Conservation (phyloP, 2,113 vertebrate species). For the Phasianus colchicus region DNA sequence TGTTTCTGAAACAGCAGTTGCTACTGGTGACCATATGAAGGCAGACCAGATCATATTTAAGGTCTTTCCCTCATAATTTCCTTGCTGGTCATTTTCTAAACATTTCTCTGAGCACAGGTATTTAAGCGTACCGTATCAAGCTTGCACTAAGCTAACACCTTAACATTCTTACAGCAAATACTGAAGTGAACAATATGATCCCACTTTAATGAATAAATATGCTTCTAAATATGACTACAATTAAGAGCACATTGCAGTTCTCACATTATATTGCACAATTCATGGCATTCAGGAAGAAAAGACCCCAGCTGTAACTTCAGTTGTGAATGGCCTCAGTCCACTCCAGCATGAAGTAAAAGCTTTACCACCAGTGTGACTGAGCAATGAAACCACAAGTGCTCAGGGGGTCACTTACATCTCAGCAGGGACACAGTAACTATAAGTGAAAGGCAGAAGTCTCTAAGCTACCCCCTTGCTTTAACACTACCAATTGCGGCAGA, state of each 20-base stretch:
- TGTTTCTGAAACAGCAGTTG: background rate
- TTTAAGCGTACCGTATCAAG: background rate
- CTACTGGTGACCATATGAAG: background rate
- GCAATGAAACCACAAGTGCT: background rate
- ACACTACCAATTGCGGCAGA: background rate
- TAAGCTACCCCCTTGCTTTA: background rate
- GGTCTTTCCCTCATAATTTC: background rate
- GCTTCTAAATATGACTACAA: background rate
- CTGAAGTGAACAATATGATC: background rate
- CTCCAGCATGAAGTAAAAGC: background rate
- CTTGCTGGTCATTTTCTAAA: background rate
- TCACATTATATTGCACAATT: background rate
- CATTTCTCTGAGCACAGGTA: background rate
- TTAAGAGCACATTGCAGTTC: background rate
- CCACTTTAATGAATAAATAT: background rate
- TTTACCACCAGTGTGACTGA: background rate
- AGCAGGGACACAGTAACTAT: background rate
- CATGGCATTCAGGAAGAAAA: background rate
- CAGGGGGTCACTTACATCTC: background rate
- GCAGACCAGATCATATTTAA: background rate
- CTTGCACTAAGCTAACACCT: background rate
- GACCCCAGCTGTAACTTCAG: background rate
- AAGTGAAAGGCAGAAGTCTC: background rate
- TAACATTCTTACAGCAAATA: background rate
- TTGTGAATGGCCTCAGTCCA: background rate